Evolutionary conservation across 2,113 vertebrate species (phyloP).

Genomic region (Struthidea cinerea): DNA sequence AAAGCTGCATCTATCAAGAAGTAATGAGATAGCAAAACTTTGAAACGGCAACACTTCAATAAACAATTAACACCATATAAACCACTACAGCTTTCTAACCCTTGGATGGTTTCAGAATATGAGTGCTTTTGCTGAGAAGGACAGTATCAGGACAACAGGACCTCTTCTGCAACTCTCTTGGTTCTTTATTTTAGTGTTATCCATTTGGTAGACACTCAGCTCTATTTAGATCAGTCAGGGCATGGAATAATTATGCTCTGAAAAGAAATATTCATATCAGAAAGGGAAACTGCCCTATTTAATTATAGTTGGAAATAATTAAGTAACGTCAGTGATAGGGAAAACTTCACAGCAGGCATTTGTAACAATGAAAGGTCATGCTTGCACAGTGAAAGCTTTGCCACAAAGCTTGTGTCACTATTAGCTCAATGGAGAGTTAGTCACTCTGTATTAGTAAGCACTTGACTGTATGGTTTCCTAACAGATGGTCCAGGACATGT

Average conservation of each 20-base stretch:
- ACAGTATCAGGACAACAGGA: background rate
- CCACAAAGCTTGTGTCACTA: constrained; percentile 11
- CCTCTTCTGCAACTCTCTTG: background rate
- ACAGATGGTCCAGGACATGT: constrained; percentile 23
- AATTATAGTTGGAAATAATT: background rate
- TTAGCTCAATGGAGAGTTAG: constrained; percentile 25
- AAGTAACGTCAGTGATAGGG: background rate
- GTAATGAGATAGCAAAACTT: background rate
- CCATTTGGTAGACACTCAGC: background rate
- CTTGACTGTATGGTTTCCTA: constrained; percentile 29
- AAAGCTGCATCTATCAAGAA: background rate
- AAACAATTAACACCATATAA: background rate
- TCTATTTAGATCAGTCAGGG: background rate
- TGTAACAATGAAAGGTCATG: background rate
- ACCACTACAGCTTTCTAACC: background rate
- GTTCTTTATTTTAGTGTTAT: background rate
- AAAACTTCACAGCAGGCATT: background rate
- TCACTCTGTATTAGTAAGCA: constrained; percentile 25
- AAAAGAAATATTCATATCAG: background rate
- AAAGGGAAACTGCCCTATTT: background rate
- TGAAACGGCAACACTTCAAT: background rate
- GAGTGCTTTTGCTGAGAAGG: background rate
- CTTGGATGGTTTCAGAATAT: background rate
- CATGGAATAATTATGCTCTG: background rate
- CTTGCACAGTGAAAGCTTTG: constrained; percentile 29